Base-by-base conservation (phyloP, 2,888 invertebrate species). In the Scaptomyza flava region DNA sequence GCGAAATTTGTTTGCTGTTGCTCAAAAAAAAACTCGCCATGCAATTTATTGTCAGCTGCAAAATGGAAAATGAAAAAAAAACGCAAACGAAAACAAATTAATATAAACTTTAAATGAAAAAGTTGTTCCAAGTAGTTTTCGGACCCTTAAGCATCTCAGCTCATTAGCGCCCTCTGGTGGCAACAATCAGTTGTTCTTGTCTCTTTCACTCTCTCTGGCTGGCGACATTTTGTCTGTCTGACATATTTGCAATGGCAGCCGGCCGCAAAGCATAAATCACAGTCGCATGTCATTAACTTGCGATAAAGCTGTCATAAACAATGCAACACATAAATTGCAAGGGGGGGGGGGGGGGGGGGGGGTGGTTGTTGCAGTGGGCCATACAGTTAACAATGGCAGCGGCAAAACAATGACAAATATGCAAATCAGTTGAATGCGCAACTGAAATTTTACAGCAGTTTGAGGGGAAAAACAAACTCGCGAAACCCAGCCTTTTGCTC, bases 291-390 rank as follows among this genome's bases (percentile, higher is more conserved):
- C 81, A 83, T 86, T 82, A 88, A 88, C 68, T 76, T 70, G 80
- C 83, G 66, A 84, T 84, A 84, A 84, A 88, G 80, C 88, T 88
- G 83, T 88, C 83, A 84, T 83, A 88, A 88, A 80, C 86, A 84
- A 83, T 82, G 78, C 87, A 84, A 86, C 72, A 78, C 78, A 84
- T 87, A 84, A 84, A 84, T 87, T 72, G 72, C 68, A 42, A 17
- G 43, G 11, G 17, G 8, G 3, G 4, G 9, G 20, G 11, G 8
- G 46, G 41, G 14, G 45, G 20, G 27, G 14, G 17, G 14, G 45
- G 20, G 14, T 38, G 30, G 17, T 31, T 27, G 46, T 9, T 41
- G 38, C 38, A 41, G 14, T 41, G 33, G 47, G 59, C 41, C 42
- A 48, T 14, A 14, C 33, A 33, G 3, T 12, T n/a, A 58, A 68